These are phyloP conservation scores for Dunckerocampus dactyliophorus DNA, from an alignment of 2,113 vertebrate genomes.

Conservation along the genomic window DNA sequence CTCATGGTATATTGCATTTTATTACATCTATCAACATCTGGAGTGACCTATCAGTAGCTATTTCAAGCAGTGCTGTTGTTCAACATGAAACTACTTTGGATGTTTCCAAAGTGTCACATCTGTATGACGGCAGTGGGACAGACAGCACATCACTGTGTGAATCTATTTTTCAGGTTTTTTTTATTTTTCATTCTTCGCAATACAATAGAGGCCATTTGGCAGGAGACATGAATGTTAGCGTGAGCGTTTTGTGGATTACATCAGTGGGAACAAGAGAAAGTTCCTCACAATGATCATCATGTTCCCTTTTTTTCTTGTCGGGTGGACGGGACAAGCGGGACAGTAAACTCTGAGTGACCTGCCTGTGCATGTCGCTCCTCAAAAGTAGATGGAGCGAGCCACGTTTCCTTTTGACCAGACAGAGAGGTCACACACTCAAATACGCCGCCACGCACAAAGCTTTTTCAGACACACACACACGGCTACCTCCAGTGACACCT, in stretches of 20 bases:
- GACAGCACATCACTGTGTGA: constrained; percentile 2
- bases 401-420: constrained; percentile 52
- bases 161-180: constrained; percentile 13
- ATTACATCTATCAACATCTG: background rate
- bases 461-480: constrained; percentile 26
- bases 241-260: constrained; percentile 39
- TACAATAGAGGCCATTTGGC: constrained; percentile 35
- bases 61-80: background rate
- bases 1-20: too few relatives aligned
- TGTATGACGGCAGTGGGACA: too few relatives aligned
- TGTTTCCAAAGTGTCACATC: background rate
- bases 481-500: constrained; percentile 25
- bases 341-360: constrained; percentile 66
- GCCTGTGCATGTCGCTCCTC: constrained; percentile 51
- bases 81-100: background rate
- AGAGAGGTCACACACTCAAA: constrained; percentile 37
- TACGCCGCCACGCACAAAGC: constrained; percentile 22
- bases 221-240: constrained; percentile 16
- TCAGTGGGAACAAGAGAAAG: constrained; percentile 47
- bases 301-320: constrained; percentile 26
- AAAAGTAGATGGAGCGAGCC: constrained; percentile 45
- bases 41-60: background rate
- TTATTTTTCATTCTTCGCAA: constrained; percentile 18
- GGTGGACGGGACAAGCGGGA: constrained; percentile 24
- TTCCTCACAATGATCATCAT: constrained; percentile 17